Evolutionary conservation across 2,888 invertebrate genomes (phyloP), one percentile per base, ranked within the genome.

Genomic region (Drosophila pegasa): DNA sequence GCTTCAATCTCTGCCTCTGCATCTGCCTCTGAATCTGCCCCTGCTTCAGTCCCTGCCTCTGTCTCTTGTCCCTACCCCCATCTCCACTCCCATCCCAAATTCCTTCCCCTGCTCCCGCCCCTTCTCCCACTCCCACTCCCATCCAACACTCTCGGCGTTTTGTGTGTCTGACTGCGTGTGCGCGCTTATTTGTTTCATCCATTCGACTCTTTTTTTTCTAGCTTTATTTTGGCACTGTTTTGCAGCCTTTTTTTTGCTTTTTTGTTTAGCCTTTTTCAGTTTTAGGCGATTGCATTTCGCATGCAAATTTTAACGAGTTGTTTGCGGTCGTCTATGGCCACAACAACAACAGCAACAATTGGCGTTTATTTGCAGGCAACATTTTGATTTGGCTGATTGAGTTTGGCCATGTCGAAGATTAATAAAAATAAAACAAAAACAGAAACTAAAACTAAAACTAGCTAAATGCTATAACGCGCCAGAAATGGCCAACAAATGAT

Each of bases 241-340:
- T 43, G 9, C 8, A 41, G 41, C 41, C 37, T 35, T 47, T 25
- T 50, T 57, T 60, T 54, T 22, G 31, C 31, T 47, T 25, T 50
- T 57, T 60, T 54, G 43, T 31, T 38, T 37, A 10, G 41, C 20
- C 37, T 40, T 59, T 74, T 77, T 61, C 40, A 63, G 71, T 71
- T 78, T 80, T 83, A 57, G 74, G 35, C 87, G 81, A 78, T 87
- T 85, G 85, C 82, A 85, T 85, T 87, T 61, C 79, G 75, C 87
- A 83, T 87, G 79, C 79, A 83, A 83, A 77, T 82, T 87, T 85
- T 87, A 83, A 85, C 83, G 82, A 85, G 85, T 85, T 83, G 85
- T 79, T 81, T 83, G 82, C 84, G 87, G 87, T 84, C 66, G 69
- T 78, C 61, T 58, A 69, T 60, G 58, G 85, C 58, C 71, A 40